Conservation (phyloP, 2,888 invertebrate species). For the Doris montereyensis region DNA sequence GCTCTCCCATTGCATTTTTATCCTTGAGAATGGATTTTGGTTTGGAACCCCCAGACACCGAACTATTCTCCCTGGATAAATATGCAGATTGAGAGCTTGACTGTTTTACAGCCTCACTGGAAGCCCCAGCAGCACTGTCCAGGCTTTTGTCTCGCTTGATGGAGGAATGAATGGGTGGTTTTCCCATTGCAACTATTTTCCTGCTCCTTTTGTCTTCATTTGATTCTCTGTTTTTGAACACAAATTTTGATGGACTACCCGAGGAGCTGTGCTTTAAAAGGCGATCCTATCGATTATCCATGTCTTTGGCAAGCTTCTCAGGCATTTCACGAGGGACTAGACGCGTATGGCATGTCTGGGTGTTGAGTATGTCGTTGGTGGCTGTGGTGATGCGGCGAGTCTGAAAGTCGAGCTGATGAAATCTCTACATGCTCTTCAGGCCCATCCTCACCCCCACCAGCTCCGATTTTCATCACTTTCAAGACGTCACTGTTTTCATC, state of each 20-base stretch:
- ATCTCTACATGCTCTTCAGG: slow-evolving; percentile 21
- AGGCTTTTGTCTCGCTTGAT: slow-evolving; percentile 37
- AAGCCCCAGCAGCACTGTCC: slow-evolving; percentile 23
- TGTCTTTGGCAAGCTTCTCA: slow-evolving; percentile 62
- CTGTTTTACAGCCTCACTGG: slow-evolving; percentile 13
- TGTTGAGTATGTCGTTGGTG: slow-evolving; percentile 24
- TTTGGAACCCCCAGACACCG: slow-evolving; percentile 3
- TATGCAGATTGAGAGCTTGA: neutral
- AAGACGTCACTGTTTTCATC: slow-evolving; percentile 55
- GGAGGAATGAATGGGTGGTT: slow-evolving; percentile 49
- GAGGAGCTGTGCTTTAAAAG: slow-evolving; percentile 53
- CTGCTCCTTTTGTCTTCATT: slow-evolving; percentile 58
- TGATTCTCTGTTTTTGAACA: slow-evolving; percentile 59
- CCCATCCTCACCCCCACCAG: slow-evolving; percentile 33
- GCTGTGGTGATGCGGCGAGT: slow-evolving; percentile 4
- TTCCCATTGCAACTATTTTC: slow-evolving; percentile 55
- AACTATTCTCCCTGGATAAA: neutral
- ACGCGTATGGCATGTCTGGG: slow-evolving; percentile 42
- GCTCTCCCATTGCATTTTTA: slow-evolving; percentile 36
- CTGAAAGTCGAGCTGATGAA: slow-evolving; percentile 29
- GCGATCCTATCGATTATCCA: slow-evolving; percentile 60
- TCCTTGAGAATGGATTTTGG: slow-evolving; percentile 44
- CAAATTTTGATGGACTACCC: slow-evolving; percentile 58
- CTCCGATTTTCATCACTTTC: slow-evolving; percentile 28
- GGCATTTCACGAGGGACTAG: slow-evolving; percentile 63